Evolutionary conservation across 1,140 invertebrate species (phyloP).

Genomic region (Samia ricini): DNA sequence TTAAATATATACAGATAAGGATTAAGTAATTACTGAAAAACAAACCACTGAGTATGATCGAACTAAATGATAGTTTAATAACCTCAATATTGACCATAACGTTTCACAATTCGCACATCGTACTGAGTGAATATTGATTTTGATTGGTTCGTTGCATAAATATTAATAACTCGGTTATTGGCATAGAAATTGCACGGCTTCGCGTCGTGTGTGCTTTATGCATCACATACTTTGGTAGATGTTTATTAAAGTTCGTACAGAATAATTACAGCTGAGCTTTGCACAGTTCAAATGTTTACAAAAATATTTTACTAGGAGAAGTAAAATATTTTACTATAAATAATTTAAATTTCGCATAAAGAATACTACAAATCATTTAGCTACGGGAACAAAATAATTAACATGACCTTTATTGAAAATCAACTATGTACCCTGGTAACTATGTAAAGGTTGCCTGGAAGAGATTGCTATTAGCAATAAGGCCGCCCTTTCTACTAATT

Average conservation of each 20-base stretch:
- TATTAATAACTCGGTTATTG: conserved; percentile 36
- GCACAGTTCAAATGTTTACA: not conserved
- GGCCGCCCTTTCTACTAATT: too few relatives aligned
- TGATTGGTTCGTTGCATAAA: conserved; percentile 47
- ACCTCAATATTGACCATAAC: not conserved
- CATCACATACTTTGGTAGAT: conserved; percentile 15
- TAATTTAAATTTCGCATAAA: too few relatives aligned
- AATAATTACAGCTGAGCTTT: conserved; percentile 6
- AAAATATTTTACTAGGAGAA: not conserved
- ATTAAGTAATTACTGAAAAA: not conserved
- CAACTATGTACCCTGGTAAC: too few relatives aligned
- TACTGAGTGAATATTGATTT: conserved; percentile 28
- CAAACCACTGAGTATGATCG: not conserved
- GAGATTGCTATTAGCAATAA: too few relatives aligned
- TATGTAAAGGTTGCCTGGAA: too few relatives aligned
- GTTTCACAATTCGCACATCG: not conserved
- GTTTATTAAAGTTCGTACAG: conserved; percentile 20
- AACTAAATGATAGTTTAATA: not conserved
- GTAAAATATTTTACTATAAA: not conserved
- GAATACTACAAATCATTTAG: too few relatives aligned
- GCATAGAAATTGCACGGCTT: conserved; percentile 32
- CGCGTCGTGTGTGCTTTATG: conserved; percentile 27
- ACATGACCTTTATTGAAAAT: too few relatives aligned
- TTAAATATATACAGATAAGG: not conserved
- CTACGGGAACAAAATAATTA: too few relatives aligned